Conservation (phyloP, 2,797 vertebrate genomes). For the Neostethus bicornis region DNA sequence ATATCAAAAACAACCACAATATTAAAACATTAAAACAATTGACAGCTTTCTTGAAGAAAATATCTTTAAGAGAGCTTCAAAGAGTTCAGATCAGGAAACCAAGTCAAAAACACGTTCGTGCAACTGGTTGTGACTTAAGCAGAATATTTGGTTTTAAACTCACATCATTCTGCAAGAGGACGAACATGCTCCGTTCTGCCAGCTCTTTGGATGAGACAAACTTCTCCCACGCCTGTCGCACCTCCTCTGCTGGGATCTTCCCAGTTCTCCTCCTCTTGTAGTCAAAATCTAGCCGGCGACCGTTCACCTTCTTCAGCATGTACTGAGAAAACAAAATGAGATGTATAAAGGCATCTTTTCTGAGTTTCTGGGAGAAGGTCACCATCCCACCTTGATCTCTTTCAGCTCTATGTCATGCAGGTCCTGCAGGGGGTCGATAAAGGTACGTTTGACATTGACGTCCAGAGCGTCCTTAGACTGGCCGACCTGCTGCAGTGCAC, state of each 20-base stretch:
- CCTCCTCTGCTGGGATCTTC: constrained; percentile 87
- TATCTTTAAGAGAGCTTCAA: no score
- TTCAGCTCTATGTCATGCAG: constrained; percentile 90
- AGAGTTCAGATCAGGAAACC: no score
- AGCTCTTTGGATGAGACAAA: constrained; percentile 85
- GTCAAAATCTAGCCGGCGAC: constrained; percentile 92
- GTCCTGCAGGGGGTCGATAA: constrained; percentile 90
- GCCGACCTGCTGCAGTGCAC: constrained; percentile 88
- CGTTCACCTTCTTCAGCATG: constrained; percentile 91
- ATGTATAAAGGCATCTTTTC: no score
- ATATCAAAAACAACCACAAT: no score
- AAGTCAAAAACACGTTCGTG: no score
- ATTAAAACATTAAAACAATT: no score
- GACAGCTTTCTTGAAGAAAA: no score
- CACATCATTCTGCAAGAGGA: constrained; percentile 92
- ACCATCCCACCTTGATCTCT: constrained; percentile 85
- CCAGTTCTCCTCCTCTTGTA: constrained; percentile 90
- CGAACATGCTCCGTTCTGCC: constrained; percentile 92
- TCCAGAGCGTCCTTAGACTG: constrained; percentile 89
- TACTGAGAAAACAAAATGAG: constrained; percentile 69
- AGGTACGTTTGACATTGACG: constrained; percentile 88
- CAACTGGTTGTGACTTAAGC: no score
- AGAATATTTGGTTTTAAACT: constrained; percentile 65
- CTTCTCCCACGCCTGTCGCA: constrained; percentile 86
- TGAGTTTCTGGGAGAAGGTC: no score